Evolutionary conservation across 2,888 invertebrate species (phyloP).

Genomic region (Leptinotarsa juncta): DNA sequence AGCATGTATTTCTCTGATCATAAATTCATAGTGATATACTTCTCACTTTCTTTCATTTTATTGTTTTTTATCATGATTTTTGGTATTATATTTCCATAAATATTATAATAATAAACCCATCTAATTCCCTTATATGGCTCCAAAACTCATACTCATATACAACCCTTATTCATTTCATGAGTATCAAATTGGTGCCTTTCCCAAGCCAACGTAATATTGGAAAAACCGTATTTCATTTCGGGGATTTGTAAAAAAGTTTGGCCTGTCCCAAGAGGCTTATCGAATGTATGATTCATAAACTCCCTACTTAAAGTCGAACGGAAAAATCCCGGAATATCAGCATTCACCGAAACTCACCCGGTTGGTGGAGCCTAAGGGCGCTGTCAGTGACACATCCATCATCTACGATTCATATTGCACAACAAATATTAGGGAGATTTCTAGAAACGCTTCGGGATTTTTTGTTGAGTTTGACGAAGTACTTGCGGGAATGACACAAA

Average conservation of each 20-base stretch:
- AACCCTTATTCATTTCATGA: background rate
- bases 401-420: conserved; percentile 1
- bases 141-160: background rate
- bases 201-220: background rate
- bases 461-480: background rate
- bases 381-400: background rate
- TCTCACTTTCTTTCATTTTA: no score
- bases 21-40: no score
- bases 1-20: no score
- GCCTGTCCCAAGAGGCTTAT: conserved; percentile 4
- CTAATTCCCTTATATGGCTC: no score
- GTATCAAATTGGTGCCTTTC: background rate
- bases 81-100: no score
- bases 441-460: background rate
- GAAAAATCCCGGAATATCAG: conserved; percentile 2
- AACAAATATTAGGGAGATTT: conserved; percentile 9
- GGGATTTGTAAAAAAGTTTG: background rate
- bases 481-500: background rate
- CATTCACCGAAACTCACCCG: background rate
- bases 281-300: conserved; percentile 2
- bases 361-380: background rate
- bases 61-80: no score
- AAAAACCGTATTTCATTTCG: background rate
- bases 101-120: no score
- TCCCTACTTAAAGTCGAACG: background rate